phyloP scores from a whole-genome alignment of 2,797 vertebrate species.

The Nothura maculosa region DNA sequence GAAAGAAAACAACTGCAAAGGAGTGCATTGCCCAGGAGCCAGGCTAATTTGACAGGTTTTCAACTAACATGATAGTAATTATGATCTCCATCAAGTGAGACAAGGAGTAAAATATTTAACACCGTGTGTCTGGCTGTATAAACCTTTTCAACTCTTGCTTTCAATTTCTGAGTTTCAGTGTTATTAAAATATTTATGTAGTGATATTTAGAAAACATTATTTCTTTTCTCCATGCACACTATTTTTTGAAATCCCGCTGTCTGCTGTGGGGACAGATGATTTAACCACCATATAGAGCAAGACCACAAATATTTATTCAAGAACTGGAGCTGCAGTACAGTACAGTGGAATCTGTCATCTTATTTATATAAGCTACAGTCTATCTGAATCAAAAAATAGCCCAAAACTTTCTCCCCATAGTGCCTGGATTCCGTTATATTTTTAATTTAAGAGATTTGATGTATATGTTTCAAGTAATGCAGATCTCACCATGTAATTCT shows the following conservation, averaged over 20 bases:
- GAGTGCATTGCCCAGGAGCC: conserved; percentile 34
- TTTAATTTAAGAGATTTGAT: conserved; percentile 88
- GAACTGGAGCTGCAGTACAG: conserved; percentile 85
- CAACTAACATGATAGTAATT: conserved; percentile 65
- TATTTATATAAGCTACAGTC: conserved; percentile 81
- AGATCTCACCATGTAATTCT: background rate
- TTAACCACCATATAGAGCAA: conserved; percentile 84
- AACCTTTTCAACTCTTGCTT: conserved; percentile 49
- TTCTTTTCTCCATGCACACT: background rate
- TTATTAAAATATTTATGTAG: conserved; percentile 50
- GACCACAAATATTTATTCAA: conserved; percentile 86
- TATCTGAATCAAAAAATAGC: conserved; percentile 89
- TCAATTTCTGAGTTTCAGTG: conserved; percentile 14
- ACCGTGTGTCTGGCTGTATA: conserved; percentile 18
- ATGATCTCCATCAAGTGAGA: conserved; percentile 31
- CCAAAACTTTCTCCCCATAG: conserved; percentile 87
- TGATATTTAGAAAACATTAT: conserved; percentile 40
- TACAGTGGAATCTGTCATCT: conserved; percentile 82
- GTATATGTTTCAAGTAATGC: conserved; percentile 82
- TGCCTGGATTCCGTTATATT: conserved; percentile 86
- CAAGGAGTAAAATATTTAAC: conserved; percentile 45
- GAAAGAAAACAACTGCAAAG: conserved; percentile 55
- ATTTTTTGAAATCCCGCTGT: conserved; percentile 62
- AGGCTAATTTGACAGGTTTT: conserved; percentile 56
- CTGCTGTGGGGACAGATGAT: conserved; percentile 81